Evolutionary conservation across 92 coral and sea anemone genomes (phyloP).

Genomic region (Meandrina meandrites): DNA sequence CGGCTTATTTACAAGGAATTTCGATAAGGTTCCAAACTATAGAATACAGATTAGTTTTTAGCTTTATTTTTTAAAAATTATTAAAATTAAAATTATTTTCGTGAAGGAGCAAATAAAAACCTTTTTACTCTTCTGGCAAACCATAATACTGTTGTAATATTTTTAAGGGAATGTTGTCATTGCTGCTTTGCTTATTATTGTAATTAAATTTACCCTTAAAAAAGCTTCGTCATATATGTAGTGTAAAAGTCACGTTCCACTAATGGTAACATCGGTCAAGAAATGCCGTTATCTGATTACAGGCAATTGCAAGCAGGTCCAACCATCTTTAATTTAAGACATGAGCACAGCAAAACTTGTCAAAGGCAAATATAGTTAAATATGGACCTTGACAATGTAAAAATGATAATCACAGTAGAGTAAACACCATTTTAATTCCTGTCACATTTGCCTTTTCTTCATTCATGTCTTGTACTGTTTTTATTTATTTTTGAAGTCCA

Average conservation of each 20-base stretch:
- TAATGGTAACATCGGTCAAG: too few relatives aligned
- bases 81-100: too few relatives aligned
- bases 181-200: neutral
- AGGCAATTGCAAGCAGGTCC: neutral
- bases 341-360: neutral
- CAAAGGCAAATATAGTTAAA: neutral
- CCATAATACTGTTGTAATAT: too few relatives aligned
- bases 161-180: too few relatives aligned
- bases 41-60: too few relatives aligned
- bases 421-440: neutral
- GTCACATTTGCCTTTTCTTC: neutral
- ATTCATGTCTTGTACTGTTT: too few relatives aligned
- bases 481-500: neutral
- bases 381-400: neutral
- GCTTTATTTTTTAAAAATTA: too few relatives aligned
- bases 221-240: neutral
- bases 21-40: too few relatives aligned
- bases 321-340: neutral
- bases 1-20: too few relatives aligned
- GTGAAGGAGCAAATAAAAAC: too few relatives aligned
- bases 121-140: too few relatives aligned
- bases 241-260: neutral
- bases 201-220: neutral
- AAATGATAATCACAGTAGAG: neutral
- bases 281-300: too few relatives aligned